A percentile compares a stretch with the other conserved stretches of the same genome.
Evolutionary conservation across 2,888 invertebrate species (phyloP).

Genomic region (Tethea ocularis): DNA sequence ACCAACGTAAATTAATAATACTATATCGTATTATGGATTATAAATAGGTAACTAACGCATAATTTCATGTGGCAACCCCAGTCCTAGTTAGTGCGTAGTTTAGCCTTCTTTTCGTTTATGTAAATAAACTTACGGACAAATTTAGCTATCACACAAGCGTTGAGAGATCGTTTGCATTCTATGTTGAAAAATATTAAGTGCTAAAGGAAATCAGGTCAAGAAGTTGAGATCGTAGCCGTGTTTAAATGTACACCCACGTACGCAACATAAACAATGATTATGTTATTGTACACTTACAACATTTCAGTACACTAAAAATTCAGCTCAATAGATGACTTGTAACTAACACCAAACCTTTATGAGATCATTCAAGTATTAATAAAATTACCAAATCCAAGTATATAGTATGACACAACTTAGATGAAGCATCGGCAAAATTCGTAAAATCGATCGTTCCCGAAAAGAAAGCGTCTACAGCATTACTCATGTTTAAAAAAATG

Average conservation of each 20-base stretch:
- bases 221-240: slow-evolving; percentile 34
- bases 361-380: not conserved
- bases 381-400: no score
- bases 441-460: no score
- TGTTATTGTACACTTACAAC: slow-evolving; percentile 8
- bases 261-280: slow-evolving; percentile 6
- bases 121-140: slow-evolving; percentile 26
- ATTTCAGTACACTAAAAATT: not conserved
- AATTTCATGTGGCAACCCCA: not conserved
- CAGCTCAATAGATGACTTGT: not conserved
- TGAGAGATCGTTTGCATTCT: slow-evolving; percentile 26
- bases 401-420: no score
- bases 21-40: no score
- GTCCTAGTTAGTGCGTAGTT: not conserved
- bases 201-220: slow-evolving; percentile 33
- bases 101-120: not conserved
- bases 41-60: no score
- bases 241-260: slow-evolving; percentile 18
- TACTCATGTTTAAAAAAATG: no score
- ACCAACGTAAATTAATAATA: no score
- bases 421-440: no score
- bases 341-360: not conserved
- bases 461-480: no score
- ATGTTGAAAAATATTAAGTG: slow-evolving; percentile 16
- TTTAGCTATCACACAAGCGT: slow-evolving; percentile 18